Conservation (phyloP, 2,113 vertebrate genomes). For the Pongo abelii region DNA sequence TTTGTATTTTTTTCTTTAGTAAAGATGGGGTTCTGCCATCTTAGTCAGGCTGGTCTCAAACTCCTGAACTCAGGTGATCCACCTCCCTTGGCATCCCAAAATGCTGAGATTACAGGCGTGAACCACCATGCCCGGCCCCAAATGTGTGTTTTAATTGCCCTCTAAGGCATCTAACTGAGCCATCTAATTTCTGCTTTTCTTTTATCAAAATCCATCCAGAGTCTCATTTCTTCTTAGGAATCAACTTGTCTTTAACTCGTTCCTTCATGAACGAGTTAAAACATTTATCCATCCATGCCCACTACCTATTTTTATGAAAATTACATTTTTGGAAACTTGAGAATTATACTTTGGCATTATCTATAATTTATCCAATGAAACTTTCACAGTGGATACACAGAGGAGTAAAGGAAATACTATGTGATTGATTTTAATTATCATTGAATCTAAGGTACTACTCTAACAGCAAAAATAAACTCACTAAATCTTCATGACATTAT, state of each 20-base stretch:
- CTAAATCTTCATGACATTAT: neutral
- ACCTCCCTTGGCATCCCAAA: too few relatives aligned
- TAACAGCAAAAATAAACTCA: neutral
- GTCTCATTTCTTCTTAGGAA: conserved; percentile 2
- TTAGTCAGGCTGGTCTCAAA: too few relatives aligned
- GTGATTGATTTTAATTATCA: neutral
- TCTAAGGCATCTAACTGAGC: neutral
- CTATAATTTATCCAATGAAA: neutral
- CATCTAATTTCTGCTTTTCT: neutral
- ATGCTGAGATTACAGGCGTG: too few relatives aligned
- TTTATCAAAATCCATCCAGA: neutral
- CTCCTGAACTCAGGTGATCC: too few relatives aligned
- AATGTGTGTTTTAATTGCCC: neutral
- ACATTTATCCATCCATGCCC: neutral
- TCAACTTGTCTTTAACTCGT: neutral
- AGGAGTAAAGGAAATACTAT: neutral
- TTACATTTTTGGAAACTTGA: neutral
- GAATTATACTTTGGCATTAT: neutral
- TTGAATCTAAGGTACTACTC: neutral
- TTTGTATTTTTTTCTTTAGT: too few relatives aligned
- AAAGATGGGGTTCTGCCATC: too few relatives aligned
- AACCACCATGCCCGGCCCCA: neutral
- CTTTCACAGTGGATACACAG: neutral
- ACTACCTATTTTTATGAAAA: neutral
- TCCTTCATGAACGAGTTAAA: neutral